phyloP scores from a whole-genome alignment of 2,113 vertebrate species.

The Chauna torquata region DNA sequence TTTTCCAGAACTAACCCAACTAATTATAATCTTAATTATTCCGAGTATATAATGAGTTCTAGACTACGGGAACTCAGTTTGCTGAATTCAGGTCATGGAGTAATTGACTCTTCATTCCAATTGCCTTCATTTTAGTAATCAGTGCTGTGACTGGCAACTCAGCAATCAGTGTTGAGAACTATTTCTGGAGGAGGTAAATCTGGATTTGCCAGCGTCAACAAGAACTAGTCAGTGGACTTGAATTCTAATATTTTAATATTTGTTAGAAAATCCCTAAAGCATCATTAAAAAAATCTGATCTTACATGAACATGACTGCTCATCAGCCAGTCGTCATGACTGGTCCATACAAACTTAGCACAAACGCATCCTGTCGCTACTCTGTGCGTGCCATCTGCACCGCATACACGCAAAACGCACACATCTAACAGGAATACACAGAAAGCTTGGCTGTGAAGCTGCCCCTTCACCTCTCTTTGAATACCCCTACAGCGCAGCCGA shows the following conservation, averaged over 20 bases:
- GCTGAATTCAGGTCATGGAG: not conserved
- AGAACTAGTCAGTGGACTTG: not conserved
- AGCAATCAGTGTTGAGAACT: not conserved
- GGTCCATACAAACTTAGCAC: not conserved
- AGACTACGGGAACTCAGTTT: not conserved
- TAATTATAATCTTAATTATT: not conserved
- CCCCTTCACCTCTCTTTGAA: not conserved
- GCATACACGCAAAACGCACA: rapidly evolving
- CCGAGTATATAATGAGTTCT: not conserved
- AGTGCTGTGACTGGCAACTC: not conserved
- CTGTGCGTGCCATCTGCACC: too few species aligned
- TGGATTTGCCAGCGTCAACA: not conserved
- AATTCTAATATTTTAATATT: not conserved
- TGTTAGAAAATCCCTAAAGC: not conserved
- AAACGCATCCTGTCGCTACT: not conserved
- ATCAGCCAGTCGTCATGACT: not conserved
- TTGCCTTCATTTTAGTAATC: not conserved
- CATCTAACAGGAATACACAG: not conserved
- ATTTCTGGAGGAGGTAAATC: not conserved
- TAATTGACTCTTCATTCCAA: not conserved
- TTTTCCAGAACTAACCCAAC: not conserved
- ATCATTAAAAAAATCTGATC: not conserved
- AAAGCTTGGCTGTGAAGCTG: not conserved
- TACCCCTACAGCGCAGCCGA: not conserved
- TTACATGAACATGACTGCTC: not conserved